Percentiles rank a stretch among this genome's conserved stretches.
phyloP scores from a whole-genome alignment of 2,888 invertebrate species.

The Pardosa pseudoannulata region DNA sequence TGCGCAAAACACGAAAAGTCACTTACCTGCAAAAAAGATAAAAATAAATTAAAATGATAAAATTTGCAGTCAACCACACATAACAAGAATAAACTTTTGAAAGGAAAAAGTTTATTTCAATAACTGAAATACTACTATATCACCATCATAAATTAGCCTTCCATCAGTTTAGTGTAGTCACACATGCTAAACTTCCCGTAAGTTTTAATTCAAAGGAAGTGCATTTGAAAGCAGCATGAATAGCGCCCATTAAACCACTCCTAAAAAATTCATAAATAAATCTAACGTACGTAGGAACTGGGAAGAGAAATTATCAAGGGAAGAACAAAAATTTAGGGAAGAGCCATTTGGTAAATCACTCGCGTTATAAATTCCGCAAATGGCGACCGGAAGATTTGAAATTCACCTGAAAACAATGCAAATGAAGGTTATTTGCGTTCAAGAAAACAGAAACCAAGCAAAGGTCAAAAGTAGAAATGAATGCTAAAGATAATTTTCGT shows the following conservation, averaged over 20 bases:
- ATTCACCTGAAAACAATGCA: conserved; percentile 3
- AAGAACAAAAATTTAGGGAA: background rate
- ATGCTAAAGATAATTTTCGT: too few species aligned
- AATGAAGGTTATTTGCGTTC: background rate
- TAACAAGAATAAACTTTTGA: too few species aligned
- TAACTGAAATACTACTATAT: too few species aligned
- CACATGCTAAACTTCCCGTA: background rate
- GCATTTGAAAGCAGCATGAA: background rate
- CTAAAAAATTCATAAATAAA: background rate
- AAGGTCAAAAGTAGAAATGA: too few species aligned
- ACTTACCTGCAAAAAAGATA: too few species aligned
- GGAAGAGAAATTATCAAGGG: background rate
- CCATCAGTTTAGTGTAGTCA: background rate
- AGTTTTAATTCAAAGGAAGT: background rate
- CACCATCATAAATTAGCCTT: background rate
- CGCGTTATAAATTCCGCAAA: background rate
- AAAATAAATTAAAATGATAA: too few species aligned
- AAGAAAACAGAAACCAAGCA: too few species aligned
- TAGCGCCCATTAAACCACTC: background rate
- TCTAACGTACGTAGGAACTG: background rate
- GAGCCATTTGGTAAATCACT: background rate
- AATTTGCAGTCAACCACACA: too few species aligned
- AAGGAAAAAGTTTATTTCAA: too few species aligned
- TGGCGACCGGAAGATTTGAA: background rate
- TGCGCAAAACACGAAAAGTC: too few species aligned